Percentiles rank a stretch among this genome's conserved stretches.
phyloP scores from a whole-genome alignment of 2,113 vertebrate genomes.

The Chlorocebus sabaeus region DNA sequence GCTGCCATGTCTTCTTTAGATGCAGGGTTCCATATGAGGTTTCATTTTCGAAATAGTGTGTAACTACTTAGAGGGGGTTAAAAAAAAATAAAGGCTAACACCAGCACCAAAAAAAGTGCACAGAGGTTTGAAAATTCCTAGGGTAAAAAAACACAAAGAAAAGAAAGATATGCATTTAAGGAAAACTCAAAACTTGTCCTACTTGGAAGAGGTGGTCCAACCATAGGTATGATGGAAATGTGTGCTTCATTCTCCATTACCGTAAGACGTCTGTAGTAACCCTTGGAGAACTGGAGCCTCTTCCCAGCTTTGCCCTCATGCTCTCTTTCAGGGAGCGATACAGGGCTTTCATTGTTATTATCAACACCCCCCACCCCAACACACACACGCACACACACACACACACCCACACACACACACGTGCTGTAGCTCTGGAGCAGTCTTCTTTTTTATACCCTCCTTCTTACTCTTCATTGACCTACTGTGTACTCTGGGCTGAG shows the following conservation, averaged over 20 bases:
- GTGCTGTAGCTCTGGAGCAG: not conserved
- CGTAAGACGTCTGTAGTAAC: not conserved
- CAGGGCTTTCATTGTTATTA: not conserved
- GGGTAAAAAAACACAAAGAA: not conserved
- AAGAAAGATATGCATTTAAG: not conserved
- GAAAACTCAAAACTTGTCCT: not conserved
- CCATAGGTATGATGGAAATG: not conserved
- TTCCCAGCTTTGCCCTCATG: not conserved
- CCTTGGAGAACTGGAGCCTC: not conserved
- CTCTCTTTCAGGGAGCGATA: not conserved
- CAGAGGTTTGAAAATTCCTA: not conserved
- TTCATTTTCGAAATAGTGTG: not conserved
- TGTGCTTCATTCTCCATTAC: not conserved
- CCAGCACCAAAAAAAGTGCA: not conserved
- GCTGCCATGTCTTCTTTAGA: not conserved
- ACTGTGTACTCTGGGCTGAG: not conserved
- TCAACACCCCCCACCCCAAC: not conserved
- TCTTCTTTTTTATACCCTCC: not conserved
- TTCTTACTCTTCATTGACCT: not conserved
- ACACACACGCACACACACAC: fast-evolving
- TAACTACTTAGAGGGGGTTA: not conserved
- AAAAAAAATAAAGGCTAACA: not conserved
- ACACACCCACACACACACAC: fast-evolving
- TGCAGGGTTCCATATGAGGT: not conserved
- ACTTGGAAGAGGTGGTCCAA: not conserved